Conservation (phyloP, 2,113 vertebrate genomes). For the Phoenicopterus ruber region DNA sequence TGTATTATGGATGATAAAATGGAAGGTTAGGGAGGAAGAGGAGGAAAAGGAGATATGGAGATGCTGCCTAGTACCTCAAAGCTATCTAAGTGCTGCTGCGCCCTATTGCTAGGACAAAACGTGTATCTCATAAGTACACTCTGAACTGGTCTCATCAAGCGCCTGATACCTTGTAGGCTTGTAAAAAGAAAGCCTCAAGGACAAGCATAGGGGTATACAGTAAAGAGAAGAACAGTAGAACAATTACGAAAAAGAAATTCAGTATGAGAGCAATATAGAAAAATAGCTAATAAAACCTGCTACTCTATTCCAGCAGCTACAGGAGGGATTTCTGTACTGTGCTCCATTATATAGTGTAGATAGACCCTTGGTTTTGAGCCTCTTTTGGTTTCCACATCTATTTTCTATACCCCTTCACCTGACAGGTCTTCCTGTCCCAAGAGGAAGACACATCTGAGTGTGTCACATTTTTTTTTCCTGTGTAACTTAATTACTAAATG, state of each 20-base stretch:
- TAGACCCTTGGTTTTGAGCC: not conserved
- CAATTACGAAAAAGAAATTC: not conserved
- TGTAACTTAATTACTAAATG: not conserved
- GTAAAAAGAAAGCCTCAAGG: not conserved
- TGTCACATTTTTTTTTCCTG: not conserved
- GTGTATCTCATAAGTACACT: not conserved
- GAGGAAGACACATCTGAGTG: too few relatives aligned
- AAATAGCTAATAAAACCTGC: not conserved
- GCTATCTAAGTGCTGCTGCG: not conserved
- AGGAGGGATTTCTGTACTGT: not conserved
- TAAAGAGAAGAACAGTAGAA: not conserved
- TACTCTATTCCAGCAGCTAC: not conserved
- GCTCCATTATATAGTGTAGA: not conserved
- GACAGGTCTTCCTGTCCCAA: not conserved
- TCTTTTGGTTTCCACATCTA: not conserved
- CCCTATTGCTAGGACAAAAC: not conserved
- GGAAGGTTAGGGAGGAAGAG: not conserved
- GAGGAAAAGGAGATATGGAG: not conserved
- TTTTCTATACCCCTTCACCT: not conserved
- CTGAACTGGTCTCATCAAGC: not conserved
- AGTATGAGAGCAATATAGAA: not conserved
- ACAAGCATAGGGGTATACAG: not conserved
- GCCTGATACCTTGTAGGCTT: not conserved
- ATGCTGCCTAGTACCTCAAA: not conserved
- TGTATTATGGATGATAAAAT: not conserved